Evolutionary conservation across 2,888 invertebrate genomes (phyloP).

Genomic region (Minunthozetes semirufus): DNA sequence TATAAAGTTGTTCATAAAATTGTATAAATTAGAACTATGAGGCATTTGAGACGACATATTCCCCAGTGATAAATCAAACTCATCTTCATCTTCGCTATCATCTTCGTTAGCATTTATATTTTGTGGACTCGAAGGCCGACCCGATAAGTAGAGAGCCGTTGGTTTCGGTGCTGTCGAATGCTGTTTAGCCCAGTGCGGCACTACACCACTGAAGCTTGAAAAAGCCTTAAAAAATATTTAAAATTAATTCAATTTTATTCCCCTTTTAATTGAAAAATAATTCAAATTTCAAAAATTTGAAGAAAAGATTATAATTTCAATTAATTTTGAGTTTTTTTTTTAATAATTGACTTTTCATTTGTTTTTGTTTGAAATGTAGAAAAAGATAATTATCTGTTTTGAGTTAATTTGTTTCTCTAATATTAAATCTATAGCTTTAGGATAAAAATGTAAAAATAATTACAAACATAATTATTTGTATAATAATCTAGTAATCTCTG

Average conservation of each 20-base stretch:
- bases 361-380: neutral
- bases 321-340: no score
- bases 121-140: slow-evolving; percentile 23
- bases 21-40: slow-evolving; percentile 17
- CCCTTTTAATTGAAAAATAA: neutral
- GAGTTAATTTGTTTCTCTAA: neutral
- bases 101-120: neutral
- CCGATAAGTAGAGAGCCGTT: slow-evolving; percentile 40
- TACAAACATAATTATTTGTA: neutral
- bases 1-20: slow-evolving; percentile 33
- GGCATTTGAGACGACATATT: slow-evolving; percentile 9
- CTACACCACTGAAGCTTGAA: slow-evolving; percentile 62
- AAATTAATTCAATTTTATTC: neutral
- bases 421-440: neutral
- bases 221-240: slow-evolving; percentile 54
- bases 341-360: neutral
- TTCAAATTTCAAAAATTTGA: neutral
- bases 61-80: neutral
- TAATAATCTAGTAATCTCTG: neutral
- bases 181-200: slow-evolving; percentile 61
- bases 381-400: neutral
- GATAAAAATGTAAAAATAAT: neutral
- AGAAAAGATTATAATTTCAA: no score
- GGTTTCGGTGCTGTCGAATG: slow-evolving; percentile 51
- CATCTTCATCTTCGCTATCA: neutral